These are phyloP conservation scores for Philereme vetulata DNA, from an alignment of 2,888 invertebrate genomes.

Conservation along the genomic window DNA sequence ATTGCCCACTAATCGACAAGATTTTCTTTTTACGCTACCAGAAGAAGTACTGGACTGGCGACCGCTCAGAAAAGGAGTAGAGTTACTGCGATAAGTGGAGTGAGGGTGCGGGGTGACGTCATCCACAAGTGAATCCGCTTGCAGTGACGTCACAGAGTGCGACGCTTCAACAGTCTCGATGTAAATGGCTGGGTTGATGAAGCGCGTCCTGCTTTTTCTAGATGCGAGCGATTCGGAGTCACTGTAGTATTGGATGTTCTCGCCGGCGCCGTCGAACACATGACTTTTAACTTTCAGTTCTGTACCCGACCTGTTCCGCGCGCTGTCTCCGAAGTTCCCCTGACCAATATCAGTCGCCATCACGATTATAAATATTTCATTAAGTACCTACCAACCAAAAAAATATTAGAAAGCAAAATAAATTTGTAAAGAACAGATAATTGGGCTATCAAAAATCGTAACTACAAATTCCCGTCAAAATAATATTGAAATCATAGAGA, in stretches of 20 bases:
- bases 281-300: slow-evolving; percentile 57
- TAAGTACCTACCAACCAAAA: no score
- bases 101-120: slow-evolving; percentile 77
- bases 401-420: no score
- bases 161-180: slow-evolving; percentile 78
- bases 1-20: slow-evolving; percentile 57
- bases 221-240: slow-evolving; percentile 72
- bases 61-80: slow-evolving; percentile 72
- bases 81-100: slow-evolving; percentile 70
- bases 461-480: no score
- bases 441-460: no score
- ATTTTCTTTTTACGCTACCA: slow-evolving; percentile 69
- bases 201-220: slow-evolving; percentile 74
- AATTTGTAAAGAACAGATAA: no score
- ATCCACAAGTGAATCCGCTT: slow-evolving; percentile 60
- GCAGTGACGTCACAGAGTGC: slow-evolving; percentile 71
- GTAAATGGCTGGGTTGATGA: slow-evolving; percentile 85
- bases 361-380: background rate
- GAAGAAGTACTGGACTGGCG: slow-evolving; percentile 64
- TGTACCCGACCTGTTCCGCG: slow-evolving; percentile 50
- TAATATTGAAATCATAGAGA: no score
- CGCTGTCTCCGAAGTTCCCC: slow-evolving; percentile 70
- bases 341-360: slow-evolving; percentile 68
- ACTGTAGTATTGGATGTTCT: slow-evolving; percentile 71
- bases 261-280: slow-evolving; percentile 75